Evolutionary conservation across 2,888 invertebrate genomes (phyloP), one percentile per base, ranked within the genome.

Genomic region (Erebia palarica): DNA sequence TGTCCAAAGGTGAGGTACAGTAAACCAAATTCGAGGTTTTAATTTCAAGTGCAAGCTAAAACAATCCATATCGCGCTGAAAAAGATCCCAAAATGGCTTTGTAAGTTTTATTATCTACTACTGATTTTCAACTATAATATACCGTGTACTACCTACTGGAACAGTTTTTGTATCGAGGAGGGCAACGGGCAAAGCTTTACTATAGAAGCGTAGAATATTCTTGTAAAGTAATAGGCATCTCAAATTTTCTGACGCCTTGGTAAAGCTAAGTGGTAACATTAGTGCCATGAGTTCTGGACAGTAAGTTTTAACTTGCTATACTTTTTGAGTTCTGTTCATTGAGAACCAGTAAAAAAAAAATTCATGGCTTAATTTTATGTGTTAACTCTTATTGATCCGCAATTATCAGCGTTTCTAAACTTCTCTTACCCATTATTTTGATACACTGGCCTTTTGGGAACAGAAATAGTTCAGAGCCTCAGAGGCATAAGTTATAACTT

Each of bases 41-140:
- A 65, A 68, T 49, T 27, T 66, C 61, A 73, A 60, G 14, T 58
- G 16, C 57, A 70, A 21, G 70, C 55, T 44, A 68, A 71, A 68
- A 70, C 47, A 60, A 47, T 61, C 59, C 60, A 8, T 73, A 70
- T 14, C 21, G 53, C 55, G 55, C 55, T 68, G 65, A 60, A 67
- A 68, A 16, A 65, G 55, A n/a, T 68, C 49, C 68, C 61, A 59
- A 55, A 66, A 69, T 60, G 18, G 65, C 51, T 21, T 65, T 49
- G 14, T 64, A 63, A 64, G 36, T 53, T 16, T 3, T 57, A 27
- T 27, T n/a, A n/a, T n/a, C n/a, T n/a, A n/a, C n/a, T n/a, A 0
- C 14, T 13, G 21, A 64, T 4, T 27, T 51, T n/a, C 14, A 27
- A 51, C 64, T 49, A 27, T 27, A 21, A 3, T 1, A 3, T n/a